These are phyloP conservation scores for Tortrix viridana DNA, from an alignment of 2,888 invertebrate genomes.

Conservation along the genomic window DNA sequence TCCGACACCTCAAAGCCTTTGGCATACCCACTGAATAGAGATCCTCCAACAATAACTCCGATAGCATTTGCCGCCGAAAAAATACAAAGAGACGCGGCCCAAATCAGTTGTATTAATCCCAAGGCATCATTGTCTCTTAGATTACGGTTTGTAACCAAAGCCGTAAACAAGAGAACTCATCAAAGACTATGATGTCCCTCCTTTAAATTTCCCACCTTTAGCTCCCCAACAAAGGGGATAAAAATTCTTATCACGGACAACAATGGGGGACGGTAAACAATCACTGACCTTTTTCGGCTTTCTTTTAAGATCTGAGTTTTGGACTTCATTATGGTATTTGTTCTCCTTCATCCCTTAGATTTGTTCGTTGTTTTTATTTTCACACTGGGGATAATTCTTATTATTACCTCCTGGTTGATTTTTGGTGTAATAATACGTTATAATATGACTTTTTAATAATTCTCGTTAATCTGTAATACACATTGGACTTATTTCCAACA, in stretches of 20 bases:
- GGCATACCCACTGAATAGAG: slow-evolving; percentile 25
- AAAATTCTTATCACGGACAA: slow-evolving; percentile 36
- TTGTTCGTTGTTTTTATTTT: neutral
- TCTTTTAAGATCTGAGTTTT: slow-evolving; percentile 12
- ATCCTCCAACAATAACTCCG: slow-evolving; percentile 32
- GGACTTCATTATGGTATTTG: neutral
- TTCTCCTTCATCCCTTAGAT: neutral
- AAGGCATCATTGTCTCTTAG: slow-evolving; percentile 33
- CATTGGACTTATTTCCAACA: no score
- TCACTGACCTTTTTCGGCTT: slow-evolving; percentile 33
- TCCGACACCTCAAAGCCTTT: slow-evolving; percentile 2
- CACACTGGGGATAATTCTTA: no score
- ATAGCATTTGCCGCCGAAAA: slow-evolving; percentile 30
- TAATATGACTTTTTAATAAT: no score
- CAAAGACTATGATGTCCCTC: slow-evolving; percentile 37
- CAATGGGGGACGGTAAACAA: slow-evolving; percentile 34
- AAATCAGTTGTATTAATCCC: slow-evolving; percentile 36
- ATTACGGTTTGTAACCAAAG: slow-evolving; percentile 37
- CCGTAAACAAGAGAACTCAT: slow-evolving; percentile 36
- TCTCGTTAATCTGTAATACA: no score
- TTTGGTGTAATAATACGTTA: no score
- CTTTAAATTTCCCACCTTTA: slow-evolving; percentile 36
- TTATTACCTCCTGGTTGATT: no score
- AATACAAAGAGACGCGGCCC: slow-evolving; percentile 30
- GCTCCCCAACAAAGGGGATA: slow-evolving; percentile 30